Evolutionary conservation across 2,797 vertebrate genomes (phyloP).

Genomic region (Cynopterus sphinx): DNA sequence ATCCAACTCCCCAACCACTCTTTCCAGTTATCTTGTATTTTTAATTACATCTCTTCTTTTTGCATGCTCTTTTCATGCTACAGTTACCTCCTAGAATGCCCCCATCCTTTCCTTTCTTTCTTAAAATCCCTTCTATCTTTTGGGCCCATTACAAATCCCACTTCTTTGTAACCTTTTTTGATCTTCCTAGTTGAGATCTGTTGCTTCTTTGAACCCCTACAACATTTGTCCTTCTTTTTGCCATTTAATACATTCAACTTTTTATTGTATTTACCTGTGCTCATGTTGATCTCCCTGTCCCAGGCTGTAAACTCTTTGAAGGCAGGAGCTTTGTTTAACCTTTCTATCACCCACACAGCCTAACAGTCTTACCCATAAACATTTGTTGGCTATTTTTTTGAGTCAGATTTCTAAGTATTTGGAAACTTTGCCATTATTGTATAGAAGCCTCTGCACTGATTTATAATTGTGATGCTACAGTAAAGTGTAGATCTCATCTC

Average conservation of each 20-base stretch:
- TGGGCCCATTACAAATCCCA: slow-evolving; percentile 18
- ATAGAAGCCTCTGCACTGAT: not conserved
- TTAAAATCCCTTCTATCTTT: slow-evolving; percentile 10
- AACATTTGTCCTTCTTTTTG: not conserved
- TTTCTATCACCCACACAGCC: not conserved
- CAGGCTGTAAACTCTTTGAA: not conserved
- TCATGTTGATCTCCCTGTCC: not conserved
- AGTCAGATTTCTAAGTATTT: not conserved
- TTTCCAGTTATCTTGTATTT: not conserved
- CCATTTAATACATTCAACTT: not conserved
- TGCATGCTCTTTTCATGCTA: not conserved
- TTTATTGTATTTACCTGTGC: not conserved
- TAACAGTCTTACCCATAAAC: not conserved
- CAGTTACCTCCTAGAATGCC: not conserved
- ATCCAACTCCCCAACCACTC: not conserved
- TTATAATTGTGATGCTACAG: not conserved
- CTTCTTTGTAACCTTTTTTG: not conserved
- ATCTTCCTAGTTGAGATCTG: not conserved
- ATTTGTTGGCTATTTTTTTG: not conserved
- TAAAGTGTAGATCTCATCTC: not conserved
- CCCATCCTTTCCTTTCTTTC: not conserved
- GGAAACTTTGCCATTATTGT: not conserved
- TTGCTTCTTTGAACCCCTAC: not conserved
- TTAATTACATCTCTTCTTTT: not conserved
- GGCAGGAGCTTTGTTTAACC: not conserved